A percentile compares a stretch with the other conserved stretches of the same genome.
phyloP scores from a whole-genome alignment of 2,888 invertebrate species.

The Acrobasis consociella region DNA sequence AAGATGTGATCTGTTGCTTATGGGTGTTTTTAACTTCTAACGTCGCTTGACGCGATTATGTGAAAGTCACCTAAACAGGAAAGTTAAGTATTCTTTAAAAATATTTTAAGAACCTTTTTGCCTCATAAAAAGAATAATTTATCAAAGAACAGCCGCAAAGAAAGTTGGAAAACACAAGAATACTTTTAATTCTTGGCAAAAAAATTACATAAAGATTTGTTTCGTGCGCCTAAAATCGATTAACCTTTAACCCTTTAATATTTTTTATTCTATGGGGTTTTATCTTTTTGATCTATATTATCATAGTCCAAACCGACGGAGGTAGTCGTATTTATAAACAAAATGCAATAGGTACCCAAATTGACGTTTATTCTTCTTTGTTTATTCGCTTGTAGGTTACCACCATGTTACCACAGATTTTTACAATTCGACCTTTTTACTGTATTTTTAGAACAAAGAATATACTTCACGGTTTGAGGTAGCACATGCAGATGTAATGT shows the following conservation, averaged over 20 bases:
- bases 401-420: too few relatives aligned
- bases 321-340: too few relatives aligned
- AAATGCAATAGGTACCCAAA: too few relatives aligned
- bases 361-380: too few relatives aligned
- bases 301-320: too few relatives aligned
- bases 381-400: too few relatives aligned
- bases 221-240: not conserved
- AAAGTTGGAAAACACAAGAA: slow-evolving; percentile 33
- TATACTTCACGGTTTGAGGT: too few relatives aligned
- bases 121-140: slow-evolving; percentile 35
- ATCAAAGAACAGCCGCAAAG: slow-evolving; percentile 32
- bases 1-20: not conserved
- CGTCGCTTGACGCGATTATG: not conserved
- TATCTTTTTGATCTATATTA: too few relatives aligned
- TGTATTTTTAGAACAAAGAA: too few relatives aligned
- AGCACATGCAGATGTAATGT: too few relatives aligned
- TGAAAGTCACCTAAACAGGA: not conserved
- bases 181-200: slow-evolving; percentile 31
- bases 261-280: too few relatives aligned
- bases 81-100: slow-evolving; percentile 23
- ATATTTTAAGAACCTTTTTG: slow-evolving; percentile 30
- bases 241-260: not conserved
- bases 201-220: slow-evolving; percentile 7
- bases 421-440: too few relatives aligned
- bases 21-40: not conserved